phyloP scores from a whole-genome alignment of 35 echinoderm and acorn worm species.

The Nesometra sesokonis region DNA sequence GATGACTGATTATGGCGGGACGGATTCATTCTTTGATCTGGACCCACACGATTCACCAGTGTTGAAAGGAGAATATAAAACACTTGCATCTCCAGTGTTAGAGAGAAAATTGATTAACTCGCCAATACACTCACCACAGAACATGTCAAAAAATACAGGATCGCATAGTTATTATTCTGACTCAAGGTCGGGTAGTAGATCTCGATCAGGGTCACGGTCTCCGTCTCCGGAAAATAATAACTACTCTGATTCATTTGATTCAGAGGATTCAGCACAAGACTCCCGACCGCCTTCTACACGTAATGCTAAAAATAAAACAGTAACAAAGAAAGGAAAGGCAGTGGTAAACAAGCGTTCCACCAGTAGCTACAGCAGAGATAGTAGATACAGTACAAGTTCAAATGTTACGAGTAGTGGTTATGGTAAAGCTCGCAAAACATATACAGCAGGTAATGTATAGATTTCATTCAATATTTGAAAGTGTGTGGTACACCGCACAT shows the following conservation, averaged over 20 bases:
- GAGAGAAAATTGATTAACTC: not conserved
- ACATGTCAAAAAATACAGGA: not conserved
- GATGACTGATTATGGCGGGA: not conserved
- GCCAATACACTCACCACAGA: not conserved
- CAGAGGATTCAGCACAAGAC: conserved; percentile 76
- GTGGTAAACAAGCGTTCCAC: not conserved
- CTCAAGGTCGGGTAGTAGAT: not conserved
- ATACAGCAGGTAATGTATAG: conserved; percentile 2
- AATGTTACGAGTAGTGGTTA: conserved; percentile 16
- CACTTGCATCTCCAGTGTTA: not conserved
- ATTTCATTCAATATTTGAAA: not conserved
- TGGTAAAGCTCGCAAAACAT: conserved; percentile 12
- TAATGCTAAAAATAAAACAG: not conserved
- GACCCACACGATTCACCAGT: not conserved
- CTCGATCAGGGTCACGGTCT: conserved; percentile 11
- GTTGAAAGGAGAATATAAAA: not conserved
- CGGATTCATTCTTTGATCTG: not conserved
- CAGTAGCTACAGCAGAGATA: conserved; percentile 13
- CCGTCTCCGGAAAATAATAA: conserved; percentile 10
- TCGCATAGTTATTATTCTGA: not conserved
- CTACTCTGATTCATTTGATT: conserved; percentile 90
- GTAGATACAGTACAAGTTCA: conserved; percentile 33
- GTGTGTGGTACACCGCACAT: no score
- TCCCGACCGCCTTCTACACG: conserved; percentile 29
- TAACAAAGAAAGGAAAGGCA: not conserved